Evolutionary conservation across 1,140 invertebrate genomes (phyloP).

Genomic region (Harpegnathos saltator): DNA sequence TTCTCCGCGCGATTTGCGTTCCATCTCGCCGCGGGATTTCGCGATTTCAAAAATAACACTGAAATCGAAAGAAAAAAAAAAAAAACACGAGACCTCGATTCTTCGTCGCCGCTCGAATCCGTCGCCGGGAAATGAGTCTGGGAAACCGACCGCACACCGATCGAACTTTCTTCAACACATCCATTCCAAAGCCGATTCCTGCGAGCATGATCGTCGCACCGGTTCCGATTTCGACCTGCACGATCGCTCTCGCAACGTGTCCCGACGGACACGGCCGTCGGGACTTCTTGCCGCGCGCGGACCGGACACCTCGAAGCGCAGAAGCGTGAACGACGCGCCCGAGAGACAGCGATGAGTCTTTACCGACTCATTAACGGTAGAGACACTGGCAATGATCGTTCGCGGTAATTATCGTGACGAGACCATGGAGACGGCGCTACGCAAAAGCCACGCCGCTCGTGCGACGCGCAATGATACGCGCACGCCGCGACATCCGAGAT

Average conservation of each 20-base stretch:
- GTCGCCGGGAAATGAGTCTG: background rate
- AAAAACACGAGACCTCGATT: no score
- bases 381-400: constrained; percentile 56
- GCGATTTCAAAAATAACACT: background rate
- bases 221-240: no score
- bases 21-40: background rate
- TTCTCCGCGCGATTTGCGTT: background rate
- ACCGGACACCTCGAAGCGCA: constrained; percentile 21
- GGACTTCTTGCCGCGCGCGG: background rate
- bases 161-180: background rate
- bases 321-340: constrained; percentile 18
- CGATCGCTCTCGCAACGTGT: background rate
- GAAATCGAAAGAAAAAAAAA: no score
- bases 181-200: background rate
- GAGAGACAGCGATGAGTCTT: constrained; percentile 34
- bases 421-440: constrained; percentile 43
- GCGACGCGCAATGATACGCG: constrained; percentile 57
- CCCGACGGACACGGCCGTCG: background rate
- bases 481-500: constrained; percentile 58
- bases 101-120: background rate
- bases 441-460: constrained; percentile 58
- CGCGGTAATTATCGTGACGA: constrained; percentile 70
- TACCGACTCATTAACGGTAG: constrained; percentile 63
- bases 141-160: no score
- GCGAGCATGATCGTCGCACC: background rate